Evolutionary conservation across 2,113 vertebrate species (phyloP).

Genomic region (Meriones unguiculatus): DNA sequence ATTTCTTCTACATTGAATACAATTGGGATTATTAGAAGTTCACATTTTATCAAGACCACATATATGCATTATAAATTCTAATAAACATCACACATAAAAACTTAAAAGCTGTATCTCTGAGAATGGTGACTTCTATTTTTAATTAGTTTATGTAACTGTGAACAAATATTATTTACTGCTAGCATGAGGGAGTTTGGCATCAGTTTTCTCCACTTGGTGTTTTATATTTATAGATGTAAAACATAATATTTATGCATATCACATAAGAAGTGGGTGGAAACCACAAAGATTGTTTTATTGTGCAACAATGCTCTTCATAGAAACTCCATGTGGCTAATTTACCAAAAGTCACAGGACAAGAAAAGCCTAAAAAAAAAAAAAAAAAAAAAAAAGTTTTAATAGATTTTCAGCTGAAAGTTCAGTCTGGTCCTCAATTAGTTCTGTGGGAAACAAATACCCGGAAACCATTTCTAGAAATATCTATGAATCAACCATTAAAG

Average conservation of each 20-base stretch:
- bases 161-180: constrained; percentile 9
- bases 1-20: constrained; percentile 17
- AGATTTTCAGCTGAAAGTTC: neutral
- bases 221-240: neutral
- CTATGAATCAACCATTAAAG: neutral
- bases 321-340: neutral
- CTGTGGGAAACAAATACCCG: neutral
- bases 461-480: neutral
- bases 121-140: constrained; percentile 47
- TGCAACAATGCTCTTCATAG: neutral
- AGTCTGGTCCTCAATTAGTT: constrained; percentile 10
- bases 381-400: neutral
- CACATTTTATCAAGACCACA: constrained; percentile 11
- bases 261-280: neutral
- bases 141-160: constrained; percentile 37
- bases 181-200: neutral
- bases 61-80: neutral
- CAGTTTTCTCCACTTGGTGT: neutral
- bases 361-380: neutral
- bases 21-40: constrained; percentile 22
- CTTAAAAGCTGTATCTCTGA: neutral
- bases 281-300: neutral
- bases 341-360: neutral
- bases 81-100: constrained; percentile 11
- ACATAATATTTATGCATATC: neutral